These are phyloP conservation scores for Lepus europaeus DNA, from an alignment of 2,113 vertebrate species.

Conservation along the genomic window DNA sequence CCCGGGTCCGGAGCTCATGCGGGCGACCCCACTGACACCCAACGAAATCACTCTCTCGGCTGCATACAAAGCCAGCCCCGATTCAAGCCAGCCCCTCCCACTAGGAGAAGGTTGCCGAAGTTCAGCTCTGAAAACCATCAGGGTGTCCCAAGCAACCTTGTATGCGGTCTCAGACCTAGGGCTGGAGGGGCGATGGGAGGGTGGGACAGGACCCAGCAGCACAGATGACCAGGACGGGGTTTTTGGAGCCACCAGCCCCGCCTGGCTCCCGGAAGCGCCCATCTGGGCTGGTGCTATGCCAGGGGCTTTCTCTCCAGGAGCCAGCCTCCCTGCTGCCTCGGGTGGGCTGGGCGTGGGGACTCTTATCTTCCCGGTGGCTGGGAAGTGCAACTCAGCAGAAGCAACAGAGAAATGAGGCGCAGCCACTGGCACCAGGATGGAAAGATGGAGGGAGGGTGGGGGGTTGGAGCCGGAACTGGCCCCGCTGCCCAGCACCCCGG, in stretches of 20 bases:
- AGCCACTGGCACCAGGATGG: not conserved
- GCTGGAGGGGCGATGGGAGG: not conserved
- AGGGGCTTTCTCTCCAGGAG: not conserved
- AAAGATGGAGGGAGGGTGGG: not conserved
- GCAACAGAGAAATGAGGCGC: not conserved
- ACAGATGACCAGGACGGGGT: not conserved
- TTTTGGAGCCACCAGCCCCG: not conserved
- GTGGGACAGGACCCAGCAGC: not conserved
- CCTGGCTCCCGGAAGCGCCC: not conserved
- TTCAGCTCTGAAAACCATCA: not conserved
- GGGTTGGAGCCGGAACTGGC: no score
- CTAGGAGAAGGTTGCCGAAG: not conserved
- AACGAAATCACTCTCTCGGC: not conserved
- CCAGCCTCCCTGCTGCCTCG: not conserved
- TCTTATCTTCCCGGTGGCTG: not conserved
- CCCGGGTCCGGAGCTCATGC: not conserved
- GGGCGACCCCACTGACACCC: accelerated
- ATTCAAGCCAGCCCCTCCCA: not conserved
- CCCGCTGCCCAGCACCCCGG: no score
- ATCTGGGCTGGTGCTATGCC: not conserved
- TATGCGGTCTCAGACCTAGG: not conserved
- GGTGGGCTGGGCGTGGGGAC: not conserved
- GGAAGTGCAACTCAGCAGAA: not conserved
- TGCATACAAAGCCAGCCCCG: accelerated
- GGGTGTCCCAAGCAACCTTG: not conserved